Evolutionary conservation across 2,797 vertebrate species (phyloP).

Genomic region (Manis crassicaudata): DNA sequence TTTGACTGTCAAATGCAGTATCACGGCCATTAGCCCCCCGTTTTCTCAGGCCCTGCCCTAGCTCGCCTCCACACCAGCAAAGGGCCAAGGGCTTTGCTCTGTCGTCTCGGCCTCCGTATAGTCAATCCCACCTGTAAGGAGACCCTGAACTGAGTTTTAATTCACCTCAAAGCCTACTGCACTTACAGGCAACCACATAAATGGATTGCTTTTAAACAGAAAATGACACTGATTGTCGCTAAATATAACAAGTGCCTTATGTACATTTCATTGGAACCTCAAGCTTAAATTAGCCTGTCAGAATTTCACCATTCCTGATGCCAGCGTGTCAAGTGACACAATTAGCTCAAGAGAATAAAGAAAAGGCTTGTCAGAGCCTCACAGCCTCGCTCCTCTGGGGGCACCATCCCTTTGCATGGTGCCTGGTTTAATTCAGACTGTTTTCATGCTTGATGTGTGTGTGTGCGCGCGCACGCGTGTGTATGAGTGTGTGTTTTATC

Average conservation of each 20-base stretch:
- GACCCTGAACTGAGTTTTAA: background rate
- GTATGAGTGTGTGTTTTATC: slow-evolving; percentile 30
- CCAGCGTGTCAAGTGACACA: slow-evolving; percentile 83
- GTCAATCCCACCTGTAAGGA: background rate
- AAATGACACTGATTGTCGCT: slow-evolving; percentile 87
- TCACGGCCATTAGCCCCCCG: background rate
- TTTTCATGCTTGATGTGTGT: slow-evolving; percentile 65
- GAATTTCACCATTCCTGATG: slow-evolving; percentile 79
- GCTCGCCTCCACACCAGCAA: background rate
- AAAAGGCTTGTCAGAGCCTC: slow-evolving; percentile 82
- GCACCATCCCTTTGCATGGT: slow-evolving; percentile 53
- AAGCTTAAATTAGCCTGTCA: slow-evolving; percentile 87
- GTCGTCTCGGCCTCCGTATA: background rate
- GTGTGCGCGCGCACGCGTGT: background rate
- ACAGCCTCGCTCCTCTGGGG: slow-evolving; percentile 31
- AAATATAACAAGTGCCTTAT: slow-evolving; percentile 80
- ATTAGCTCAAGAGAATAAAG: slow-evolving; percentile 84
- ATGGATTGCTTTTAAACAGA: slow-evolving; percentile 78
- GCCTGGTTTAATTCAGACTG: slow-evolving; percentile 76
- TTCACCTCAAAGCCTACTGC: background rate
- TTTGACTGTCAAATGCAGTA: background rate
- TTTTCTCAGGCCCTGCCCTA: background rate
- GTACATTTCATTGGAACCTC: slow-evolving; percentile 79
- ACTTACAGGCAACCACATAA: slow-evolving; percentile 65
- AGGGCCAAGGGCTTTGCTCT: background rate